Conservation (phyloP, 2,888 invertebrate species). For the Cheilosia vulpina region DNA sequence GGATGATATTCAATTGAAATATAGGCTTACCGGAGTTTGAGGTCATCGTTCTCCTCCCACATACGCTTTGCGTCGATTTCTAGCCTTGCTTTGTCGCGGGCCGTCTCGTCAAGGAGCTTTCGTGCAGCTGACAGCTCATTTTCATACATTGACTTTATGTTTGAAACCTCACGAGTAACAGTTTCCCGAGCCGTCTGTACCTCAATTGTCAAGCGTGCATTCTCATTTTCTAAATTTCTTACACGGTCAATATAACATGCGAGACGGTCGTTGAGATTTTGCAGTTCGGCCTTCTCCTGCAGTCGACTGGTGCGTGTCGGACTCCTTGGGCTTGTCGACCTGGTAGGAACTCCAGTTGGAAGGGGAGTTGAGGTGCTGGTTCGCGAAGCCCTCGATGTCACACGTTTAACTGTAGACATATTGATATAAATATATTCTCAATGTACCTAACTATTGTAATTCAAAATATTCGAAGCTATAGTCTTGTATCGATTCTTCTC, state of each 20-base stretch:
- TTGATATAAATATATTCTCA: neutral
- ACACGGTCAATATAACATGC: slow-evolving; percentile 98
- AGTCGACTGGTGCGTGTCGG: slow-evolving; percentile 95
- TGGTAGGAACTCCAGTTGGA: slow-evolving; percentile 66
- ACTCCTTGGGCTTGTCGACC: slow-evolving; percentile 87
- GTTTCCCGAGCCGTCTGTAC: slow-evolving; percentile 93
- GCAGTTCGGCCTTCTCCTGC: slow-evolving; percentile 97
- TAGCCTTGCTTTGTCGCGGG: slow-evolving; percentile 95
- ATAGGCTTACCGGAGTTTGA: slow-evolving; percentile 87
- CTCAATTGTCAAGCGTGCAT: slow-evolving; percentile 92
- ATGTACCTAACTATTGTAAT: neutral
- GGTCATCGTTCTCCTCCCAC: slow-evolving; percentile 93
- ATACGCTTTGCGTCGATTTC: slow-evolving; percentile 96
- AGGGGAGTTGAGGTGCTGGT: slow-evolving; percentile 81
- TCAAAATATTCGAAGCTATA: no score
- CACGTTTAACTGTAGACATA: slow-evolving; percentile 78
- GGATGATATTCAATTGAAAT: neutral
- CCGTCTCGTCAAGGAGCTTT: slow-evolving; percentile 95
- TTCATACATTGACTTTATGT: slow-evolving; percentile 96
- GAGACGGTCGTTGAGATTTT: slow-evolving; percentile 97
- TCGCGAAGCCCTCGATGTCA: slow-evolving; percentile 81
- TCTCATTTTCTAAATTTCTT: slow-evolving; percentile 95
- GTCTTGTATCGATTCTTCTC: no score
- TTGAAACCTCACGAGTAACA: slow-evolving; percentile 93
- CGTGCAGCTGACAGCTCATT: slow-evolving; percentile 96